Conservation (phyloP, 2,797 vertebrate genomes). For the Adrianichthys oophorus region DNA sequence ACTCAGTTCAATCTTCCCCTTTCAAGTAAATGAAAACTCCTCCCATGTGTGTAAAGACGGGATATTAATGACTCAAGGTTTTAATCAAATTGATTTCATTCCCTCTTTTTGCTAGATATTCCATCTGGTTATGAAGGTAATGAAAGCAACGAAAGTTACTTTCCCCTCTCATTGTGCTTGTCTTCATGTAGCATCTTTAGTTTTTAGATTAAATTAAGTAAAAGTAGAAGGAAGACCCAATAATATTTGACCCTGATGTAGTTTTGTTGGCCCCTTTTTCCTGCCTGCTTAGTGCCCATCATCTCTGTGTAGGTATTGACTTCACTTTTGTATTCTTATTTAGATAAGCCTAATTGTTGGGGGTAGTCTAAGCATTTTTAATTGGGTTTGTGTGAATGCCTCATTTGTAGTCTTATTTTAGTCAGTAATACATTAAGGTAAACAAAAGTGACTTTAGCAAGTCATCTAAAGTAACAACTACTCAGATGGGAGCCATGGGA, state of each 20-base stretch:
- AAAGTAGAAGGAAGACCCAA: conserved; percentile 33
- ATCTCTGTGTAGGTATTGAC: conserved; percentile 71
- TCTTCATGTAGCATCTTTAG: conserved; percentile 19
- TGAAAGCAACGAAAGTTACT: conserved; percentile 82
- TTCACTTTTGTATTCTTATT: conserved; percentile 82
- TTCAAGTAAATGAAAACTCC: conserved; percentile 75
- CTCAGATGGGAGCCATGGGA: too few relatives aligned
- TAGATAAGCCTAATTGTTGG: conserved; percentile 57
- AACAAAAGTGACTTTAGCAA: too few relatives aligned
- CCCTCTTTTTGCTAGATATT: conserved; percentile 86
- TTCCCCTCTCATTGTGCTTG: conserved; percentile 12
- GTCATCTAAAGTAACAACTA: too few relatives aligned
- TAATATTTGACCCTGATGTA: conserved; percentile 16
- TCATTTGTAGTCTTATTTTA: too few relatives aligned
- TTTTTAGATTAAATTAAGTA: conserved; percentile 32
- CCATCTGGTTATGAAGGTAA: conserved; percentile 87
- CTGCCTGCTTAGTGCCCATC: conserved; percentile 24
- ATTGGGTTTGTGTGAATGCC: too few relatives aligned
- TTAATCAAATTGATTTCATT: conserved; percentile 76
- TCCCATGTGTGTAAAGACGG: conserved; percentile 58
- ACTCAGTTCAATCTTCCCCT: conserved; percentile 70
- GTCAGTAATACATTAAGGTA: too few relatives aligned
- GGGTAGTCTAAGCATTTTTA: too few relatives aligned
- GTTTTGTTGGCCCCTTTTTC: conserved; percentile 23
- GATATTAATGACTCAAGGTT: conserved; percentile 65